Evolutionary conservation across 2,888 invertebrate genomes (phyloP), one percentile per base, ranked within the genome.

Genomic region (Altica lythri): DNA sequence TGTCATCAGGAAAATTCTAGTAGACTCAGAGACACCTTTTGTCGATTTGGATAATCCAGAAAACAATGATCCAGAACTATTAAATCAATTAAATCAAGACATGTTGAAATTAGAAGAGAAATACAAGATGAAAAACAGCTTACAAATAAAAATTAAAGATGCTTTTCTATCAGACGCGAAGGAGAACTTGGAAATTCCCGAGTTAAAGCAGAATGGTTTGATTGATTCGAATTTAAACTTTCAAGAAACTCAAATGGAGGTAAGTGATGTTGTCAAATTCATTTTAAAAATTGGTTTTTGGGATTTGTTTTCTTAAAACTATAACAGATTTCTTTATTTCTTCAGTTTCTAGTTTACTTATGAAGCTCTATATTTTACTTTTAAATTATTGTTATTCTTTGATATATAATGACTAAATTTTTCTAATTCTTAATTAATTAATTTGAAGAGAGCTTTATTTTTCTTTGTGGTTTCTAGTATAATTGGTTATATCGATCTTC

Each of bases 101-200:
- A n/a, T n/a, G n/a, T n/a, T n/a, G n/a, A n/a, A n/a, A 29, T 12
- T 48, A 25, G 27, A 12, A n/a, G 16, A 51, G 22, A 55, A 30
- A 12, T 4, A 12, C 17, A 5, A 59, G n/a, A 44, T 59, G 17
- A 64, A 65, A 12, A 59, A 61, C 34, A 56, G 67, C 12, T 77
- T 76, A 17, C 61, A 60, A 57, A 71, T 69, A 59, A 81, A 80
- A 69, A 79, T 83, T 68, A 73, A 77, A 17, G 84, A 85, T 64
- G 84, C 84, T 1, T 79, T 81, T 66, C 71, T 85, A 43, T 84
- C 84, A 3, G 81, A 80, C 59, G 82, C 80, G 14, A 81, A 81
- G 63, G 84, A 84, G 60, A 79, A 79, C 70, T 78, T 83, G 48
- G 18, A 14, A 25, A 4, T 29, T 34, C 35, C 63, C 9, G 46